Evolutionary conservation across 2,797 vertebrate genomes (phyloP).

Genomic region (Sebastes taczanowskii): DNA sequence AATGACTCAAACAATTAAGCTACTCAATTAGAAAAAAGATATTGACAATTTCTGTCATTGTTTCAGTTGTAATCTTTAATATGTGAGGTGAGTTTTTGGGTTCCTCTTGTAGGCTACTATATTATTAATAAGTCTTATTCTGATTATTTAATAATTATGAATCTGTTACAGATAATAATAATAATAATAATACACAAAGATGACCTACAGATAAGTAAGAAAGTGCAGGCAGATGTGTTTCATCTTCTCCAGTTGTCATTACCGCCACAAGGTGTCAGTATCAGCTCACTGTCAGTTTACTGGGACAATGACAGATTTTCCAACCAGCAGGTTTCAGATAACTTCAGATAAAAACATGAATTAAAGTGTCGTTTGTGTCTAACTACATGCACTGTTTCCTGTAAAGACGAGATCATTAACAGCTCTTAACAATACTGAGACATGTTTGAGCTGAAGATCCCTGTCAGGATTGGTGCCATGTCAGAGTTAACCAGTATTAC

Average conservation of each 20-base stretch:
- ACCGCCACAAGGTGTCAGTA: constrained; percentile 55
- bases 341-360: not conserved
- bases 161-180: not conserved
- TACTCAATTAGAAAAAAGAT: not conserved
- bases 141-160: not conserved
- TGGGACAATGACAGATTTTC: not conserved
- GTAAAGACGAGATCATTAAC: not conserved
- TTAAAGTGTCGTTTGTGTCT: not conserved
- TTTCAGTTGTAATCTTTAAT: not conserved
- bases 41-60: not conserved
- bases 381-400: not conserved
- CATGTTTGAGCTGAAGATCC: not conserved
- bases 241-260: not conserved
- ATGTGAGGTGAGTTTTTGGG: not conserved
- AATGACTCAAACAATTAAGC: not conserved
- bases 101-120: not conserved
- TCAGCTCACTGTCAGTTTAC: not conserved
- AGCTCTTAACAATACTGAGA: not conserved
- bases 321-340: not conserved
- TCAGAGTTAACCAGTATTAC: not conserved
- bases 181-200: not conserved
- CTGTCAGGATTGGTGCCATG: not conserved
- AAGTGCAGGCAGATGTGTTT: not conserved
- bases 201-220: not conserved
- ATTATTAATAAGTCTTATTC: not conserved